phyloP scores from a whole-genome alignment of 2,113 vertebrate species.

The Sarotherodon lohbergeri region DNA sequence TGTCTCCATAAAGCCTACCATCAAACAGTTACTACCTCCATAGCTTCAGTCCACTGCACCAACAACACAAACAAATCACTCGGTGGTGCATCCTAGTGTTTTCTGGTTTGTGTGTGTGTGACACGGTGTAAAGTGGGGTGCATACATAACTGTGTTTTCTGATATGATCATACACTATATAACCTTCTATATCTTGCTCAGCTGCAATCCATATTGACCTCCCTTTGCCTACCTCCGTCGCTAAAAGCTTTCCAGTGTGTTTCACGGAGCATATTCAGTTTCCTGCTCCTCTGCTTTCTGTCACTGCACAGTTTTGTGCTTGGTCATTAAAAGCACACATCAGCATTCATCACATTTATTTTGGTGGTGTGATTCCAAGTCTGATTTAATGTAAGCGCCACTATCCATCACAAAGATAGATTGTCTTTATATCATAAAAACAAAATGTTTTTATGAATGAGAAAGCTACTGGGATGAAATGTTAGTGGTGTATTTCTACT shows the following conservation, averaged over 20 bases:
- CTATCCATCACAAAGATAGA: neutral
- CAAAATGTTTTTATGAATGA: neutral
- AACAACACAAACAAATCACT: conserved; percentile 69
- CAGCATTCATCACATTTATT: conserved; percentile 18
- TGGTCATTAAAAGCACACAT: conserved; percentile 12
- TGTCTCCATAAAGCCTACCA: conserved; percentile 71
- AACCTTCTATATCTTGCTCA: conserved; percentile 42
- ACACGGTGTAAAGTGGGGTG: conserved; percentile 25
- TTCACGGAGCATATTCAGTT: neutral
- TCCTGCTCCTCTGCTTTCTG: conserved; percentile 10
- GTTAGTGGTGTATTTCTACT: neutral
- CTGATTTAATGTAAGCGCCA: neutral
- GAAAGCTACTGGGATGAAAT: neutral
- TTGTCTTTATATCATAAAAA: neutral
- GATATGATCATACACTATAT: conserved; percentile 53
- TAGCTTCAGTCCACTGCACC: conserved; percentile 65
- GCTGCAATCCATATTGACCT: conserved; percentile 51
- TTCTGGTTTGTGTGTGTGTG: conserved; percentile 40
- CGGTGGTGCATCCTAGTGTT: neutral
- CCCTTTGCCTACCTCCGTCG: neutral
- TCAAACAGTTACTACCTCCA: conserved; percentile 70
- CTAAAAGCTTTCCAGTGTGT: conserved; percentile 37
- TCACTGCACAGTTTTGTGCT: conserved; percentile 9
- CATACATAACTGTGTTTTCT: conserved; percentile 56
- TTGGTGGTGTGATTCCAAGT: neutral